Evolutionary conservation across 1,140 invertebrate species (phyloP), one percentile per base, ranked within the genome.

Genomic region (Lerema accius): DNA sequence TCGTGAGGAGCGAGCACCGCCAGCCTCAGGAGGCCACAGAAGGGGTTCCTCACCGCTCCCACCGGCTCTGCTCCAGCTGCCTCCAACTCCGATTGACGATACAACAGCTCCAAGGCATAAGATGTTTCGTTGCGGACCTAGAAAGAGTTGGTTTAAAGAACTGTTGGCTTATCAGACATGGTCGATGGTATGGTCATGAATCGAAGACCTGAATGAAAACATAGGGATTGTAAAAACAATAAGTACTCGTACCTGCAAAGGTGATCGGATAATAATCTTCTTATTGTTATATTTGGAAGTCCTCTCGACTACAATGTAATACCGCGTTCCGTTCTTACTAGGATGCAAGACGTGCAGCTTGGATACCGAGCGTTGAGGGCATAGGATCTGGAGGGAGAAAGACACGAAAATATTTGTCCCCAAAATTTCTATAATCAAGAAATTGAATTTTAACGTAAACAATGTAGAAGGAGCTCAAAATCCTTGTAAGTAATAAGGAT

Each of bases 191-290:
- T n/a, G n/a, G n/a, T n/a, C n/a, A n/a, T n/a, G n/a, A n/a, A n/a
- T n/a, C n/a, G n/a, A n/a, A n/a, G n/a, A n/a, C n/a, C n/a, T n/a
- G n/a, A n/a, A n/a, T n/a, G n/a, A n/a, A n/a, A n/a, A n/a, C n/a
- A n/a, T n/a, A n/a, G n/a, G n/a, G n/a, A n/a, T n/a, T n/a, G n/a
- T n/a, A n/a, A n/a, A n/a, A n/a, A n/a, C n/a, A n/a, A n/a, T n/a
- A n/a, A n/a, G n/a, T n/a, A n/a, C n/a, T n/a, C n/a, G n/a, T n/a
- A 96, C 95, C 93, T 95, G 94, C 14, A 97, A 81, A 0, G 96
- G 96, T 15, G 96, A 96, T 69, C 94, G 86, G 5, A 96, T 92
- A 2, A 92, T 93, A 15, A 96, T 94, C 39, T 91, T 93, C 71
- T 93, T 93, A 43, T 93, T 91, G 23, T 93, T 92, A 43, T 93